Base-by-base conservation (phyloP, 2,113 vertebrate genomes). In the Vanacampus margaritifer region DNA sequence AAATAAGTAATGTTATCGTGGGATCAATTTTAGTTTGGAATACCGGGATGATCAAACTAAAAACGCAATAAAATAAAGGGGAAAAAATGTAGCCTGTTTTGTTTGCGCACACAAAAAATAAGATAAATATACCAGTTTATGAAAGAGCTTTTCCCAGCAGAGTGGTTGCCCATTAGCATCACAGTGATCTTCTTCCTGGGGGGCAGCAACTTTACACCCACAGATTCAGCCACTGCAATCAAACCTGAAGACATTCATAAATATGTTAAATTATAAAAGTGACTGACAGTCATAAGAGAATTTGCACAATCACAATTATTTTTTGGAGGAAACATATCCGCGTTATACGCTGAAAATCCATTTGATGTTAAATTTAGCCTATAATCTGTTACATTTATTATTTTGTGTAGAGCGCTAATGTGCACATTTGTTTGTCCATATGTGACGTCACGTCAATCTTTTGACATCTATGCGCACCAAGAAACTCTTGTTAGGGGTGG, bases 131-230 rank as follows among this genome's bases (percentile, higher is more conserved):
- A 94, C 93, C 93, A 94, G 77, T 94, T 94, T 64, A 94, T 93
- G 68, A 94, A 94, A 67, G 92, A 93, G 83, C 93, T 94, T 81
- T 94, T 94, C 46, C 93, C 93, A 63, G 93, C 93, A 0, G 93
- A 94, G 84, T 94, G 93, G 76, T 94, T 94, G 0, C 93, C 93
- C 88, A 94, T 93, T 72, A 94, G 73, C 92, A 94, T 89, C 45
- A 93, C 92, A 0, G 90, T 93, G 75, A 94, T 94, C 79, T 94
- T 94, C 70, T 94, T 93, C 28, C 93, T 87, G 45, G 93, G 93
- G 0, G 92, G 75, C 51, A 94, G 86, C 48, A 94, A 65, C 39
- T 86, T 91, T 67, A 94, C 83, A n/a, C 87, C 89, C 23, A 94
- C 91, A 23, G 89, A 87, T 50, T 88, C 79, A 0, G 91, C 94